phyloP scores from a whole-genome alignment of 2,888 invertebrate species.

The Opisthograptis luteolata region DNA sequence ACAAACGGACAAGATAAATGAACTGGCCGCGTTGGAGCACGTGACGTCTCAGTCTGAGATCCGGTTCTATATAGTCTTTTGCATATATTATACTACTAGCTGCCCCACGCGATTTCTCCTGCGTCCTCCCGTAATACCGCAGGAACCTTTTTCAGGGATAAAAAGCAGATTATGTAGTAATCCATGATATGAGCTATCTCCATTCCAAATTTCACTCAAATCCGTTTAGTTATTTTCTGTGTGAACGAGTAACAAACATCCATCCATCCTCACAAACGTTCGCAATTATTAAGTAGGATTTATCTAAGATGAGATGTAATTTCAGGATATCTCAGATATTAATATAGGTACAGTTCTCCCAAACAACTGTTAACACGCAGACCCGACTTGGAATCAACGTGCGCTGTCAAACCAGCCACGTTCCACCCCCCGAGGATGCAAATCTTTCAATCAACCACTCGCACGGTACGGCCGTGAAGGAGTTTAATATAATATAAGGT shows the following conservation, averaged over 20 bases:
- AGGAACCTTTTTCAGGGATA: too few species aligned
- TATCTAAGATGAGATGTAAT: neutral
- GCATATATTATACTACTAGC: neutral
- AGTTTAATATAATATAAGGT: too few species aligned
- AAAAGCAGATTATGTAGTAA: too few species aligned
- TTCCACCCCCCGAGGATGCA: conserved; percentile 12
- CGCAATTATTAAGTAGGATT: neutral
- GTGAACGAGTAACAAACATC: too few species aligned
- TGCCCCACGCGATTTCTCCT: too few species aligned
- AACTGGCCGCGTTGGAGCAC: neutral
- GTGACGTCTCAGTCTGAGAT: neutral
- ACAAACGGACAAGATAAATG: conserved; percentile 21
- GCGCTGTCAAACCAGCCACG: conserved; percentile 21
- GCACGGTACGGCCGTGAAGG: too few species aligned
- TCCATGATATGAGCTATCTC: too few species aligned
- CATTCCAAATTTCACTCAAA: too few species aligned
- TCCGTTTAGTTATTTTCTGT: too few species aligned
- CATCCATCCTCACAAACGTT: too few species aligned
- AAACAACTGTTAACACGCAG: conserved; percentile 19
- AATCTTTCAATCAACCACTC: conserved; percentile 51
- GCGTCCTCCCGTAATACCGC: too few species aligned
- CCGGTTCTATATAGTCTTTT: neutral
- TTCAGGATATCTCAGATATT: too few species aligned
- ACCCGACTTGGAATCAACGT: conserved; percentile 29
- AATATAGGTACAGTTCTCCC: conserved; percentile 8